phyloP scores from a whole-genome alignment of 2,797 vertebrate species.

The Mus minutoides region DNA sequence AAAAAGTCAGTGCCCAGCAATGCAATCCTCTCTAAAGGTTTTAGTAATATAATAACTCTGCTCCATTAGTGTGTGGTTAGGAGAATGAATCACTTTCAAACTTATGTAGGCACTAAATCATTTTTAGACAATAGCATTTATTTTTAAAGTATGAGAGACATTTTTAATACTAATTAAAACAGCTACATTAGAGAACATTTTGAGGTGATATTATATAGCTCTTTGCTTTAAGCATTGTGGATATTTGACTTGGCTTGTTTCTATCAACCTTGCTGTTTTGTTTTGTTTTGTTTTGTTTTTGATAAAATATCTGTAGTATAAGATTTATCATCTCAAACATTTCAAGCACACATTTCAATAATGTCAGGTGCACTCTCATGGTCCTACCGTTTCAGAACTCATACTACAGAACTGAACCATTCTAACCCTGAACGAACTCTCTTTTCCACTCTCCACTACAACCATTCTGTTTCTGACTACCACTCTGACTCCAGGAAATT shows the following conservation, averaged over 20 bases:
- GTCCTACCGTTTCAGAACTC: background rate
- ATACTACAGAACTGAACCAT: background rate
- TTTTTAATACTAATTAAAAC: slow-evolving; percentile 1
- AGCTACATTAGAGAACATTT: background rate
- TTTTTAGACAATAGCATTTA: background rate
- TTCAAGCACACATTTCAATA: background rate
- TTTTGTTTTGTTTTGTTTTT: background rate
- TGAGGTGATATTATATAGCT: background rate
- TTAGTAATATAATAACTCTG: background rate
- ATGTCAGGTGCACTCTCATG: background rate
- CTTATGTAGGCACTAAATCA: background rate
- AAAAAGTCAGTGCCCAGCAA: background rate
- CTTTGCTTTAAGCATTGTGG: background rate
- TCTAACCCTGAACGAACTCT: background rate
- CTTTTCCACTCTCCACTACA: background rate
- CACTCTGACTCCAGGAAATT: background rate
- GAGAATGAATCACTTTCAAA: background rate
- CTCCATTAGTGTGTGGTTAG: background rate
- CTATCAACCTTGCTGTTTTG: background rate
- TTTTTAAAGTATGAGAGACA: background rate
- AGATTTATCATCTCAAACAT: background rate
- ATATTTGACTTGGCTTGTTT: slow-evolving; percentile 13
- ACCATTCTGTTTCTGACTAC: background rate
- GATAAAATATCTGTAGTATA: background rate
- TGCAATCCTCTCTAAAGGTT: background rate